Percentiles rank a stretch among this genome's conserved stretches.
phyloP scores from a whole-genome alignment of 2,888 invertebrate species.

The Orthosia cruda region DNA sequence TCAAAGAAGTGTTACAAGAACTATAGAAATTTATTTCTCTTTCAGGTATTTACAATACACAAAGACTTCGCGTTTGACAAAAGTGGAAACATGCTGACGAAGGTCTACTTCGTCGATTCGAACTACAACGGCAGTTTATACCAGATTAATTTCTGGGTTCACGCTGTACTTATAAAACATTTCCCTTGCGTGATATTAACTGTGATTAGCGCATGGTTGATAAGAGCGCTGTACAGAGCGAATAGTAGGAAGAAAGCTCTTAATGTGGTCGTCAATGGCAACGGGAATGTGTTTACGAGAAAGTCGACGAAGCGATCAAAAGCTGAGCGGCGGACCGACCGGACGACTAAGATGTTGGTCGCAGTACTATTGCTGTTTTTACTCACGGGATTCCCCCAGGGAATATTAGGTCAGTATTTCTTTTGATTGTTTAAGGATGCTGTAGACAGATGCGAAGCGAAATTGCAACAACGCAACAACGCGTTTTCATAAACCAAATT shows the following conservation, averaged over 20 bases:
- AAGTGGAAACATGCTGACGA: slow-evolving; percentile 79
- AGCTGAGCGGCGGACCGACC: slow-evolving; percentile 91
- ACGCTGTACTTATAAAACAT: slow-evolving; percentile 95
- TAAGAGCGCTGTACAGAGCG: slow-evolving; percentile 94
- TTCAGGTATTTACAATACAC: slow-evolving; percentile 88
- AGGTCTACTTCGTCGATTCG: slow-evolving; percentile 90
- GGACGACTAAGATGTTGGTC: slow-evolving; percentile 97
- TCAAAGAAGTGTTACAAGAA: neutral
- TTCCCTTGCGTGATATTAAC: slow-evolving; percentile 95
- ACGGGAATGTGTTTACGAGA: slow-evolving; percentile 85
- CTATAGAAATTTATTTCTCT: slow-evolving; percentile 56
- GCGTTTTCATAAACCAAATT: neutral
- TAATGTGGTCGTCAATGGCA: slow-evolving; percentile 81
- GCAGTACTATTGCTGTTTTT: slow-evolving; percentile 97
- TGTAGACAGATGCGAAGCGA: neutral
- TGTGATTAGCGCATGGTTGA: slow-evolving; percentile 94
- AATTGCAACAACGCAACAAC: neutral
- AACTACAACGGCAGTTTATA: slow-evolving; percentile 92
- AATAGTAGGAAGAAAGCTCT: slow-evolving; percentile 93
- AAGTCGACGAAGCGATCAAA: slow-evolving; percentile 87
- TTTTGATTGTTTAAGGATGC: neutral
- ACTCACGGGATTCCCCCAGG: slow-evolving; percentile 97
- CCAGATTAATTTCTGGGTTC: slow-evolving; percentile 95
- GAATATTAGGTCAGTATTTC: slow-evolving; percentile 91
- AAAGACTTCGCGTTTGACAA: slow-evolving; percentile 83